Conservation (phyloP, 1,140 invertebrate genomes). For the Pectinophora gossypiella region DNA sequence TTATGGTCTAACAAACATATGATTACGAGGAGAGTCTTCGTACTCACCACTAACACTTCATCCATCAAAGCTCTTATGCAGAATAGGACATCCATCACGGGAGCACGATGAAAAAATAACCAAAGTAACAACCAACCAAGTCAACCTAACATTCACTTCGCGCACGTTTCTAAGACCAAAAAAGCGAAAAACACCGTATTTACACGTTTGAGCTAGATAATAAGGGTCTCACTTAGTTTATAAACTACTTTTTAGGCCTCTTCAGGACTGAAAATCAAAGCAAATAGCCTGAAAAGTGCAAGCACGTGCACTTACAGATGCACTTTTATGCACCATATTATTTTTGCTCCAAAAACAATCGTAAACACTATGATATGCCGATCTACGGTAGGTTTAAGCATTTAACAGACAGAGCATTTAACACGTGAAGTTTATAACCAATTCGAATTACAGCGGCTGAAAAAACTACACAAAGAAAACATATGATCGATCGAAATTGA, state of each 20-base stretch:
- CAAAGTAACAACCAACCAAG: slow-evolving; percentile 42
- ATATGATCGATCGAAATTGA: slow-evolving; percentile 75
- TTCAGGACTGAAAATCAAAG: slow-evolving; percentile 40
- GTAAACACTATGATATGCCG: slow-evolving; percentile 10
- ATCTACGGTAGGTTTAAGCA: not conserved
- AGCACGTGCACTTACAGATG: slow-evolving; percentile 68
- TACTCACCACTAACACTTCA: slow-evolving; percentile 60
- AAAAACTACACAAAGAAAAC: slow-evolving; percentile 75
- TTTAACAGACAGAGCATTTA: slow-evolving; percentile 1
- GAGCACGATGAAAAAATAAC: slow-evolving; percentile 48
- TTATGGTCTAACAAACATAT: not conserved
- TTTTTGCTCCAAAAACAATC: slow-evolving; percentile 13
- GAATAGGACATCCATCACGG: slow-evolving; percentile 21
- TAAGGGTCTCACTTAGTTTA: not conserved
- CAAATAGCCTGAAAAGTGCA: slow-evolving; percentile 60
- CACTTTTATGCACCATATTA: slow-evolving; percentile 48
- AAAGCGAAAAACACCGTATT: not conserved
- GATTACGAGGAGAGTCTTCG: not conserved
- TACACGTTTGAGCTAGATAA: not conserved
- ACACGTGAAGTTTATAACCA: slow-evolving; percentile 41
- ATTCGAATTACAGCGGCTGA: slow-evolving; percentile 70
- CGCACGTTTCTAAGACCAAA: slow-evolving; percentile 18
- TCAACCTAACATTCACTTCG: slow-evolving; percentile 38
- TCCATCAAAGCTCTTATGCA: slow-evolving; percentile 33
- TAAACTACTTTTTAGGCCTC: slow-evolving; percentile 20